These are phyloP conservation scores for Limnothrissa miodon DNA, from an alignment of 2,113 vertebrate genomes.

Conservation along the genomic window DNA sequence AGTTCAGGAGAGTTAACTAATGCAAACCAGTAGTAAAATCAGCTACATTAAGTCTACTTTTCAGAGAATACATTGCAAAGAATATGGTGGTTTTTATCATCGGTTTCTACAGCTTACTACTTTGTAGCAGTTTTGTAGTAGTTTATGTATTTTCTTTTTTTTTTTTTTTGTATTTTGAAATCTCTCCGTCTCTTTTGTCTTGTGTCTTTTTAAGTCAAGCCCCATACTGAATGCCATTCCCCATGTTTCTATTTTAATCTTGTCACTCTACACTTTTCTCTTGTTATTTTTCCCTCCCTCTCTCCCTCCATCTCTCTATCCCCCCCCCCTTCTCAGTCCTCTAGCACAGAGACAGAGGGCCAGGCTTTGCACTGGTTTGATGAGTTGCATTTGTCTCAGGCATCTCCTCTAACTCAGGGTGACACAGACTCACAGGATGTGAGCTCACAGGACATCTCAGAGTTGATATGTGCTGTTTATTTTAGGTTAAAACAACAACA, in stretches of 20 bases:
- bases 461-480: too few relatives aligned
- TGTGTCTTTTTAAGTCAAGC: background rate
- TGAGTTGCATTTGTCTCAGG: background rate
- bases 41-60: too few relatives aligned
- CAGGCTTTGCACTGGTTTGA: background rate
- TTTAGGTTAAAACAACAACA: too few relatives aligned
- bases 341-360: background rate
- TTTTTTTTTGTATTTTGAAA: background rate
- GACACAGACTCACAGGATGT: background rate
- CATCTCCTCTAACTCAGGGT: background rate
- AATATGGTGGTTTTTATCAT: too few relatives aligned
- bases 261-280: background rate
- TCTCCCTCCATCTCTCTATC: background rate
- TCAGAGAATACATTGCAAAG: too few relatives aligned
- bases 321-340: background rate
- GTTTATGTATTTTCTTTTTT: too few relatives aligned
- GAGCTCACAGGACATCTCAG: background rate
- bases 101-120: too few relatives aligned
- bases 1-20: too few relatives aligned
- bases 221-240: background rate
- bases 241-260: background rate
- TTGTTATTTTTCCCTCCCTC: background rate
- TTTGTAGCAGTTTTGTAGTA: too few relatives aligned
- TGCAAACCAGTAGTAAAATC: too few relatives aligned
- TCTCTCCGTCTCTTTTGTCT: background rate